Evolutionary conservation across 2,888 invertebrate genomes (phyloP).

Genomic region (Sturmia bella): DNA sequence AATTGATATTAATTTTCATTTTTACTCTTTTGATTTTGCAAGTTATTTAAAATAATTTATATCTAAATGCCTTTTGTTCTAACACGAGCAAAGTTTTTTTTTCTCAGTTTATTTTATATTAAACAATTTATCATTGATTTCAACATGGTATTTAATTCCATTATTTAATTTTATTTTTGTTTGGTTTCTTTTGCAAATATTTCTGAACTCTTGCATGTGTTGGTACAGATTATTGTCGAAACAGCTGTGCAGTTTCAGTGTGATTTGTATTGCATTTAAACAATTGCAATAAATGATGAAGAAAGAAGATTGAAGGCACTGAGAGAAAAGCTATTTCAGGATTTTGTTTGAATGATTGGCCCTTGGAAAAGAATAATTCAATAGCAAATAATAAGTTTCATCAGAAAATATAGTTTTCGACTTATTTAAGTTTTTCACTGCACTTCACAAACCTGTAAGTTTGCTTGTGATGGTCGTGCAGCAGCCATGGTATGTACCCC

Average conservation of each 20-base stretch:
- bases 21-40: not conserved
- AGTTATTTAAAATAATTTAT: not conserved
- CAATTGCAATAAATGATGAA: constrained; percentile 29
- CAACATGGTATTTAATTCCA: constrained; percentile 57
- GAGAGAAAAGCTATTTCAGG: no score
- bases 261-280: constrained; percentile 46
- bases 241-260: constrained; percentile 59
- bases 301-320: constrained; percentile 9
- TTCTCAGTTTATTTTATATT: constrained; percentile 1
- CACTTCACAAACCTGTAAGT: no score
- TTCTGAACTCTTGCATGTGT: constrained; percentile 33
- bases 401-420: no score
- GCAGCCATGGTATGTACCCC: no score
- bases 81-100: not conserved
- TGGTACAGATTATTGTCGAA: constrained; percentile 23
- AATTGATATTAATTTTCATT: constrained; percentile 61
- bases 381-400: no score
- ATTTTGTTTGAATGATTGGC: no score
- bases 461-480: no score
- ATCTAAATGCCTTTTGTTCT: not conserved
- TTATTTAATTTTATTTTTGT: constrained; percentile 41
- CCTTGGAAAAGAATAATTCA: no score
- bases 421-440: no score
- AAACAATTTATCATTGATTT: constrained; percentile 65
- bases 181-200: constrained; percentile 42